Percentiles rank a stretch among this genome's conserved stretches.
phyloP scores from a whole-genome alignment of 2,888 invertebrate genomes.

The Ophion obscuratus region DNA sequence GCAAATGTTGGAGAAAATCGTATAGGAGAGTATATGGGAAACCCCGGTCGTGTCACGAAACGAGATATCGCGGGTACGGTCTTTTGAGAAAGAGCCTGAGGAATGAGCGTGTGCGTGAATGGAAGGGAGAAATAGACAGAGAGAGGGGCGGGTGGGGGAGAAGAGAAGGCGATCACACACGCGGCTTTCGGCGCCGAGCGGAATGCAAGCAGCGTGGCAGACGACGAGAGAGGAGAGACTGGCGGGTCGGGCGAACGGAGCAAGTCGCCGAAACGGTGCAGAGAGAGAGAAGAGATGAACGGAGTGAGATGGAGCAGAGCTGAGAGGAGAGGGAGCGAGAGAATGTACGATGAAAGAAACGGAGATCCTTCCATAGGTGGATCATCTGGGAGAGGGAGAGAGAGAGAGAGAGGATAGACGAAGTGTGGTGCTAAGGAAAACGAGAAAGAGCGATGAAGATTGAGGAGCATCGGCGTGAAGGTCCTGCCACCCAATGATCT shows the following conservation, averaged over 20 bases:
- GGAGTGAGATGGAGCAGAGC: constrained; percentile 36
- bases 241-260: constrained; percentile 68
- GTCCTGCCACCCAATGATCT: constrained; percentile 61
- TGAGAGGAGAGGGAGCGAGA: constrained; percentile 60
- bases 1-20: neutral
- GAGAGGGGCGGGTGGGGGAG: constrained; percentile 20
- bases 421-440: constrained; percentile 26
- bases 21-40: neutral
- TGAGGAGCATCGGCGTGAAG: constrained; percentile 61
- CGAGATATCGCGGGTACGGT: constrained; percentile 25
- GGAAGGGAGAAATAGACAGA: constrained; percentile 13
- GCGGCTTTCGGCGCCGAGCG: constrained; percentile 66
- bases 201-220: constrained; percentile 73
- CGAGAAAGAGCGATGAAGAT: constrained; percentile 51
- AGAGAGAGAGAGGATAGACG: constrained; percentile 38
- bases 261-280: constrained; percentile 63
- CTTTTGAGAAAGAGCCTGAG: neutral
- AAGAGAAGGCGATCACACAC: constrained; percentile 58
- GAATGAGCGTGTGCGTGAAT: constrained; percentile 22
- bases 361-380: constrained; percentile 46
- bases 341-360: constrained; percentile 65
- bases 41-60: neutral
- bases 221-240: constrained; percentile 74
- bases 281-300: constrained; percentile 28
- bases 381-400: constrained; percentile 43